Base-by-base conservation (phyloP, 2,888 invertebrate genomes). In the Emmelina monodactyla region DNA sequence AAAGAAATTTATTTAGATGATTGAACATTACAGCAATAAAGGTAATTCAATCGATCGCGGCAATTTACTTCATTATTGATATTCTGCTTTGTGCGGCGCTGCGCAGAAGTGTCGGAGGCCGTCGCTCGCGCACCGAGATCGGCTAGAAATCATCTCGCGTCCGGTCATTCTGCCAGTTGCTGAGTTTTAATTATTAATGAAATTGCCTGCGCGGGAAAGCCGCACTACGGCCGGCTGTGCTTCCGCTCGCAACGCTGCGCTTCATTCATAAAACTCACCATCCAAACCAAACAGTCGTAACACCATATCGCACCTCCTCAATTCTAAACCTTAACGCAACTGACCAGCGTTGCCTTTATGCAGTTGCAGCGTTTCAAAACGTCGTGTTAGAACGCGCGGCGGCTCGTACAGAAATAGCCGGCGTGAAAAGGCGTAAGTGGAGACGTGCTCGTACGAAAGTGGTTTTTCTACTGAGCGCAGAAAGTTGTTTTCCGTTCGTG, bases 101-200 rank as follows among this genome's bases (percentile, higher is more conserved):
- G n/a, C n/a, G n/a, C n/a, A n/a, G n/a, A n/a, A n/a, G n/a, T n/a
- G n/a, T n/a, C n/a, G n/a, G n/a, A n/a, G n/a, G n/a, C n/a, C n/a
- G n/a, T n/a, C n/a, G n/a, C n/a, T n/a, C n/a, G n/a, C n/a, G n/a
- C 25, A n/a, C 25, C 3, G 25, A 60, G 56, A 58, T 58, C 57
- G 54, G 58, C 71, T 76, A 76, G 79, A 78, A 78, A 79, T 67
- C 73, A 73, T 75, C 73, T 62, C 45, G 50, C 76, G 70, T 78
- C 79, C 79, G 76, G 76, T 53, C 72, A 73, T 73, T 75, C 73
- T 63, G 64, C 62, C 59, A 64, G 64, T 71, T 62, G 71, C 65
- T 54, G 64, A 55, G 63, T 73, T 79, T 78, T 78, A 78, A 78
- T 78, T 78, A 76, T 79, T 78, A 78, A 79, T 78, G 79, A 76